These are phyloP conservation scores for Anthopleura sola DNA, from an alignment of 64 coral and sea anemone genomes.

Conservation along the genomic window DNA sequence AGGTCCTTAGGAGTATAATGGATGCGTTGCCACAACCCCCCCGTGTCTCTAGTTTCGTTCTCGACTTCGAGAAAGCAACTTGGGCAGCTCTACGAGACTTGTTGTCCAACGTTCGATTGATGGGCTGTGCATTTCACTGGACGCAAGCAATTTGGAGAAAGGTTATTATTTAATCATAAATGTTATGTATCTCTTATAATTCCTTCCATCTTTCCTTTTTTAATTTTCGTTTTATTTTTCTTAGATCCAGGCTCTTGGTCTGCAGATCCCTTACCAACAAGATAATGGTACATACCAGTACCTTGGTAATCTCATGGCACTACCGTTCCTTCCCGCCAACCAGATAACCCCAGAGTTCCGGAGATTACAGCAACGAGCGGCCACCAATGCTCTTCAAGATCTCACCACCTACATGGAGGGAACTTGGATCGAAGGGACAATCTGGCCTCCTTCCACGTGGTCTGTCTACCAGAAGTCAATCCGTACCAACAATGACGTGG, in stretches of 20 bases:
- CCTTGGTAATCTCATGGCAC: conserved; percentile 19
- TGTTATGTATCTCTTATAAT: neutral
- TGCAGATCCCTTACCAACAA: neutral
- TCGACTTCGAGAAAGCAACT: conserved; percentile 11
- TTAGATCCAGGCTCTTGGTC: conserved; percentile 21
- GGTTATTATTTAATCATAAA: neutral
- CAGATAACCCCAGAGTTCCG: neutral
- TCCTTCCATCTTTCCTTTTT: neutral
- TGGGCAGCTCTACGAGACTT: neutral
- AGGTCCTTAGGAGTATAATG: conserved; percentile 4
- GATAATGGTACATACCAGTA: neutral
- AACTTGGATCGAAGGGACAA: conserved; percentile 26
- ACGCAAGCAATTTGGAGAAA: conserved; percentile 29
- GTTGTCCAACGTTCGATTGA: neutral
- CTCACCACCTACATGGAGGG: neutral
- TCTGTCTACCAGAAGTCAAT: neutral
- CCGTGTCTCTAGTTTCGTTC: neutral
- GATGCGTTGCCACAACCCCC: neutral
- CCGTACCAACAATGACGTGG: conserved; percentile 24
- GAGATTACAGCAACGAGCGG: neutral
- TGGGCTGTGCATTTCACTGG: conserved; percentile 22
- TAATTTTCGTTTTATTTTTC: neutral
- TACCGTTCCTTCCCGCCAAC: conserved; percentile 18
- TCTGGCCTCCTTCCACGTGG: conserved; percentile 10
- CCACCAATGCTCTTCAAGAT: neutral